Evolutionary conservation across 2,888 invertebrate genomes (phyloP).

Genomic region (Acheta domesticus): DNA sequence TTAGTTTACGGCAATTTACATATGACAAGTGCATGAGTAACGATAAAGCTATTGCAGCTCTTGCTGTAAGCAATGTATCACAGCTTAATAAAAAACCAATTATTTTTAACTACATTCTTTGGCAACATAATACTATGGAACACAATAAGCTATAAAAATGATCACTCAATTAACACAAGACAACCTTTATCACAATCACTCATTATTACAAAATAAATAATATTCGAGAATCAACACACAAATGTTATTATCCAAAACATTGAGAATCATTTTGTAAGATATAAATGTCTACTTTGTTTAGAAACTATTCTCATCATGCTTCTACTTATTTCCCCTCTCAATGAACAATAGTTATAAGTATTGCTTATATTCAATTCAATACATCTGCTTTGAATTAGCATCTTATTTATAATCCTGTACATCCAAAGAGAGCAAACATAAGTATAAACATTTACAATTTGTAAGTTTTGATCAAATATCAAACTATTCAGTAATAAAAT

Average conservation of each 20-base stretch:
- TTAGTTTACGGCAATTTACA: neutral
- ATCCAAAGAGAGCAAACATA: too few species aligned
- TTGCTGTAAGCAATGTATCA: constrained; percentile 21
- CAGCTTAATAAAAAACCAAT: constrained; percentile 22
- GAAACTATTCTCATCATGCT: too few species aligned
- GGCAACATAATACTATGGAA: constrained; percentile 11
- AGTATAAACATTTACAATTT: too few species aligned
- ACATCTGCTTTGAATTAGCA: too few species aligned
- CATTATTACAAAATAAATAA: constrained; percentile 18
- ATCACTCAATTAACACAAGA: neutral
- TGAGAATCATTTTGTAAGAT: neutral
- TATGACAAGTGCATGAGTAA: neutral
- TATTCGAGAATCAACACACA: constrained; percentile 7
- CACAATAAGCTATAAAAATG: neutral
- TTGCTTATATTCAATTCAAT: too few species aligned
- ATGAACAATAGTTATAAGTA: too few species aligned
- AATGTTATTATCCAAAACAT: neutral
- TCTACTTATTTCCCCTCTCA: too few species aligned
- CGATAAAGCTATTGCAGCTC: neutral
- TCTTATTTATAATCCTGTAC: too few species aligned
- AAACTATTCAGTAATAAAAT: too few species aligned
- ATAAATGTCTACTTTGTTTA: neutral
- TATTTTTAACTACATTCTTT: constrained; percentile 20
- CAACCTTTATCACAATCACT: neutral
- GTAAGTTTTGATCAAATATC: too few species aligned